Conservation (phyloP, 2,113 vertebrate species). For the Ibidorhyncha struthersii region DNA sequence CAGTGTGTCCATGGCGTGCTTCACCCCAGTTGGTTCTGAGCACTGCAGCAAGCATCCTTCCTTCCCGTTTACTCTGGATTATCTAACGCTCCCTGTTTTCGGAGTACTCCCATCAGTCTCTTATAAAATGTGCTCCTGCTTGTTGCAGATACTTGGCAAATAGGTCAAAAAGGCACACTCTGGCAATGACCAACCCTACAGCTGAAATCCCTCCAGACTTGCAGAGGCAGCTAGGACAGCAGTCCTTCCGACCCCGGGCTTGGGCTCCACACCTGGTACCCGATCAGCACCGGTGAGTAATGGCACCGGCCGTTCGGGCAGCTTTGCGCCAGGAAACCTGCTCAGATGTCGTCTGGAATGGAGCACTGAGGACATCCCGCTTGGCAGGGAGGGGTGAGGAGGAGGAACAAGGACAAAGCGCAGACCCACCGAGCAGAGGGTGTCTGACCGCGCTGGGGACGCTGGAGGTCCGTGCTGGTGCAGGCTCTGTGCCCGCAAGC, state of each 20-base stretch:
- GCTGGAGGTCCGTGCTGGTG: fast-evolving
- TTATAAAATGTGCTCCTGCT: slow-evolving; percentile 82
- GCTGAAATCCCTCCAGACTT: slow-evolving; percentile 93
- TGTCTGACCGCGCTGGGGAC: not conserved
- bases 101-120: slow-evolving; percentile 68
- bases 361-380: slow-evolving; percentile 34
- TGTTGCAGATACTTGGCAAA: slow-evolving; percentile 99
- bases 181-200: slow-evolving; percentile 92
- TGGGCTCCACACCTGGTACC: slow-evolving; percentile 87
- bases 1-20: not conserved
- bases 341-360: not conserved
- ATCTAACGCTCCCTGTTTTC: slow-evolving; percentile 68
- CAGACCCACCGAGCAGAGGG: not conserved
- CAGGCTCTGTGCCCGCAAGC: not conserved
- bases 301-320: slow-evolving; percentile 68
- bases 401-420: not conserved
- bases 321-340: slow-evolving; percentile 29
- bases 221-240: slow-evolving; percentile 90
- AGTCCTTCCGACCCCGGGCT: slow-evolving; percentile 91
- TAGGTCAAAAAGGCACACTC: slow-evolving; percentile 99
- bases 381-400: slow-evolving; percentile 46
- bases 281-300: slow-evolving; percentile 96
- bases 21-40: not conserved
- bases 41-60: slow-evolving; percentile 23
- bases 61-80: not conserved